Evolutionary conservation across 2,797 vertebrate genomes (phyloP).

Genomic region (Amazonetta brasiliensis): DNA sequence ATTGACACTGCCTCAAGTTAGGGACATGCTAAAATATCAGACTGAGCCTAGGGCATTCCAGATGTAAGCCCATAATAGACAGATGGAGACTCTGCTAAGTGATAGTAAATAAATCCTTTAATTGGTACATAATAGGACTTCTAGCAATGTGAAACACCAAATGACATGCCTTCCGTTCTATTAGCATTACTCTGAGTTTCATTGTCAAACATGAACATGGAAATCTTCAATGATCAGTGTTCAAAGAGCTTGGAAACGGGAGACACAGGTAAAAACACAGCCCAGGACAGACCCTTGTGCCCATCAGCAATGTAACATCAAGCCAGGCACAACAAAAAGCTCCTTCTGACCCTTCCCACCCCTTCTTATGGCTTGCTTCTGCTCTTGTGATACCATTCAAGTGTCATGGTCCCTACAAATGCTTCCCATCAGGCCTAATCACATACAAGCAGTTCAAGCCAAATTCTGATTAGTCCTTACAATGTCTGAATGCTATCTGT

Average conservation of each 20-base stretch:
- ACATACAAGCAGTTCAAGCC: background rate
- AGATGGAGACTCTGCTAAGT: background rate
- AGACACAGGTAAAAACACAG: background rate
- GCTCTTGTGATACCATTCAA: too few relatives aligned
- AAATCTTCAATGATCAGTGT: background rate
- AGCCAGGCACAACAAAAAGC: background rate
- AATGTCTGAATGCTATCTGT: background rate
- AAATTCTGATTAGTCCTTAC: background rate
- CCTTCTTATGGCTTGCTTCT: background rate
- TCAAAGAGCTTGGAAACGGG: background rate
- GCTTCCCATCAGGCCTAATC: background rate
- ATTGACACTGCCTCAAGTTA: background rate
- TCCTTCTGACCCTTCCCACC: background rate
- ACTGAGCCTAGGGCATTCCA: background rate
- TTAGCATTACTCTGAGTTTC: background rate
- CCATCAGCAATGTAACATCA: background rate
- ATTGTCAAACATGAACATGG: background rate
- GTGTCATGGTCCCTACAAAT: fast-evolving
- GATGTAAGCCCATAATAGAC: background rate
- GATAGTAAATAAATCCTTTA: background rate
- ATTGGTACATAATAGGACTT: background rate
- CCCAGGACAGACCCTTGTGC: background rate
- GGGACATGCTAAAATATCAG: background rate
- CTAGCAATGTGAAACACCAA: background rate
- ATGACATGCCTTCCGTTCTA: background rate